Base-by-base conservation (phyloP, 2,888 invertebrate genomes). In the Anticlea derivata region DNA sequence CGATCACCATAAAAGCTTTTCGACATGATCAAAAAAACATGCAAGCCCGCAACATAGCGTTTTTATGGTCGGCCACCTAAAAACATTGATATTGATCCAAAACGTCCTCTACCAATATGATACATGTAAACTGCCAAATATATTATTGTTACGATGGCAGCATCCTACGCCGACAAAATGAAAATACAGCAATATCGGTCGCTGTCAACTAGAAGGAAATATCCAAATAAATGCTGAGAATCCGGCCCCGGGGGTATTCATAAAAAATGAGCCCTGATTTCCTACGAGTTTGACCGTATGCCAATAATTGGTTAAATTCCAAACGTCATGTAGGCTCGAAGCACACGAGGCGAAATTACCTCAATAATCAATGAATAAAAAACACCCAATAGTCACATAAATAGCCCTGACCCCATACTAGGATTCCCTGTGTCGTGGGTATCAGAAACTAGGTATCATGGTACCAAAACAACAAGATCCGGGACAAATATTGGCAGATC, bases 281-380 rank as follows among this genome's bases (percentile, higher is more conserved):
- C 7, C 37, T 31, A 48, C 26, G 33, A 50, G 45, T 7, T 54
- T 57, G 51, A 50, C 55, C 51, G 45, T 60, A 55, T 52, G 44
- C 47, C 66, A 66, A 61, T 68, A 63, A 70, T 70, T 64, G 62
- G 61, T 71, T 47, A 55, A 68, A 66, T 63, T 60, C 54, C 59
- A 51, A 49, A 50, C n/a, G 27, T 50, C 56, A 52, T 8, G 5
- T 11, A 4, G 6, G 10, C 11, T 13, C 22, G 12, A n/a, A 17
- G 4, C 24, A 26, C 5, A 26, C 23, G 26, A 27, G 5, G 6
- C 8, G 31, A 3, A 13, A 13, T 7, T n/a, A n/a, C n/a, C n/a
- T n/a, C n/a, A n/a, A n/a, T n/a, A n/a, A n/a, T n/a, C n/a, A n/a
- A n/a, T n/a, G n/a, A n/a, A n/a, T n/a, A n/a, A n/a, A n/a, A n/a